Evolutionary conservation across 2,113 vertebrate genomes (phyloP), one percentile per base, ranked within the genome.

Genomic region (Phylloscopus trochiloides): DNA sequence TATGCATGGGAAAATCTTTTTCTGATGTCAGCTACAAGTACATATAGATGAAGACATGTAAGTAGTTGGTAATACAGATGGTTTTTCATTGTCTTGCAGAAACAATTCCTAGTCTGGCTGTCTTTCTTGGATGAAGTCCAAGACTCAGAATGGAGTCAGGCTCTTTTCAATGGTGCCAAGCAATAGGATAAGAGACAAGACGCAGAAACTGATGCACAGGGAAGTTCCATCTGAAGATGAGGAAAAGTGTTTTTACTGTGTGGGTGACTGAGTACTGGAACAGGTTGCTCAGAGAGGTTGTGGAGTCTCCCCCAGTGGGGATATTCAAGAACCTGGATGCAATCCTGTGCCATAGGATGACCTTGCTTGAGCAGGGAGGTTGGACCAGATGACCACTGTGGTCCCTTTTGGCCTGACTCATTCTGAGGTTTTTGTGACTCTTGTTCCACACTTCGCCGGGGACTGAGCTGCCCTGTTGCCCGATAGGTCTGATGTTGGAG

Each of bases 391-490:
- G 7, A 47, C 6, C 17, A 4, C 40, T 1, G 20, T 48, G 34
- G 31, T 42, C 3, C 20, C 48, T 70, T 68, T 40, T 20, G 43
- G 21, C 12, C 31, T 62, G 40, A 31, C 14, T 10, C 26, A 16
- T 32, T 68, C 34, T 62, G 78, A 48, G 40, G 55, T 48, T 61
- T 61, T 62, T 48, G 17, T 26, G 32, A 14, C 36, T 51, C 32
- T 47, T 42, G 32, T 29, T 47, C 58, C 20, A 15, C 13, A 3
- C 6, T 86, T 77, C 0, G 0, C 21, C 38, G 28, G 36, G 3
- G 6, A 12, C 40, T 8, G 2, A 55, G 40, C 20, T n/a, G 14
- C 19, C 32, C 45, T 26, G 18, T 54, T 0, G 1, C 14, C 17
- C 0, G 0, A 4, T 14, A 40, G 26, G 7, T 55, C 55, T 65